Percentiles rank a stretch among this genome's conserved stretches.
These are phyloP conservation scores for Streblospio benedicti DNA, from an alignment of 1,140 invertebrate species.

Conservation along the genomic window DNA sequence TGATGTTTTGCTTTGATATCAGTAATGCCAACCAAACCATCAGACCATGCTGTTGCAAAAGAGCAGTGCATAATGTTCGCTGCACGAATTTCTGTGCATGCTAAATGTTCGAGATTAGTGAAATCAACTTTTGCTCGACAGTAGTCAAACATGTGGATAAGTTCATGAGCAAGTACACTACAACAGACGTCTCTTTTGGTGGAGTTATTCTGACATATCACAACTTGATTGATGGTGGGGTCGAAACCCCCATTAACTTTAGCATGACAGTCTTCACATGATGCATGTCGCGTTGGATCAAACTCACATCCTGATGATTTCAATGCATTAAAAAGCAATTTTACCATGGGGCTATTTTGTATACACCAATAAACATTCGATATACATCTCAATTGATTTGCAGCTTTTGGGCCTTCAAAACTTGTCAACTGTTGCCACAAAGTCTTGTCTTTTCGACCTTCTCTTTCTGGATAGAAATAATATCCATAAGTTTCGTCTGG, in stretches of 20 bases:
- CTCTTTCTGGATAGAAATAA: constrained; percentile 77
- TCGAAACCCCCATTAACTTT: constrained; percentile 85
- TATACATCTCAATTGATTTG: constrained; percentile 71
- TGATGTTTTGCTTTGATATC: constrained; percentile 66
- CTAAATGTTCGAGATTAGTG: constrained; percentile 81
- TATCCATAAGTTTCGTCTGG: constrained; percentile 52
- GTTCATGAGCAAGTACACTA: constrained; percentile 75
- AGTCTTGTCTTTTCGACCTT: constrained; percentile 52
- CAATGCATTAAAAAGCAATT: constrained; percentile 74
- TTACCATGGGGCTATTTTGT: constrained; percentile 71
- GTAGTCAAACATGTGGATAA: constrained; percentile 95
- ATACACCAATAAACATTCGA: constrained; percentile 66
- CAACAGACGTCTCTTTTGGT: constrained; percentile 19
- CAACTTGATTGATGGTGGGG: constrained; percentile 74
- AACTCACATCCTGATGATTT: constrained; percentile 77
- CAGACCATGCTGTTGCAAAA: constrained; percentile 65
- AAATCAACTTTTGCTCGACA: constrained; percentile 82
- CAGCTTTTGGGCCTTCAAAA: constrained; percentile 59
- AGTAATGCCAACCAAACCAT: constrained; percentile 66
- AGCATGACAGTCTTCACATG: constrained; percentile 79
- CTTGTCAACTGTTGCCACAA: constrained; percentile 53
- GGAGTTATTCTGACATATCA: constrained; percentile 75
- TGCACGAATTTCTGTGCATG: constrained; percentile 72
- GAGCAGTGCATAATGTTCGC: constrained; percentile 88
- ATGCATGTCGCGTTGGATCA: constrained; percentile 75